Percentiles rank a stretch among this genome's conserved stretches.
Conservation (phyloP, 2,888 invertebrate species). For the Thereva nobilitata region DNA sequence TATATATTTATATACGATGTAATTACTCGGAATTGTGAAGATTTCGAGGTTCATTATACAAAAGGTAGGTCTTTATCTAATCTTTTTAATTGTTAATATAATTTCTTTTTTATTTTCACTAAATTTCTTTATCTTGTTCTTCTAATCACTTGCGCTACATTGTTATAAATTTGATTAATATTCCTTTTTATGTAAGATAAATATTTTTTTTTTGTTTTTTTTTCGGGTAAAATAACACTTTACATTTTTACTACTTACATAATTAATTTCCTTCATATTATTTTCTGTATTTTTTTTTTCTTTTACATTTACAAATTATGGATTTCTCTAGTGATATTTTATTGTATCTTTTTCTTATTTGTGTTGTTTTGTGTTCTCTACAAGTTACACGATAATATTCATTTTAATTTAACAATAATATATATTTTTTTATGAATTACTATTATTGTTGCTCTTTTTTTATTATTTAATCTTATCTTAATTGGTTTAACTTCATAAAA, state of each 20-base stretch:
- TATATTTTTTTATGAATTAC: constrained; percentile 11
- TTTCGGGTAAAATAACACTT: constrained; percentile 2
- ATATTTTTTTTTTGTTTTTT: not conserved
- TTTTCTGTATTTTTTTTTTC: constrained; percentile 7
- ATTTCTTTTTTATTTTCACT: constrained; percentile 13
- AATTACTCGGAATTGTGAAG: no score
- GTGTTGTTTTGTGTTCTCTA: constrained; percentile 12
- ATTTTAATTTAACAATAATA: no score
- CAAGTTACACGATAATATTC: no score
- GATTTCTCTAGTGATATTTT: constrained; percentile 25
- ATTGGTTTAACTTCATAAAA: constrained; percentile 4
- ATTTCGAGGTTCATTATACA: constrained; percentile 21
- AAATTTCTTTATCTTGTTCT: not conserved
- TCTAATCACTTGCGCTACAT: not conserved
- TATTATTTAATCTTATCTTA: constrained; percentile 9
- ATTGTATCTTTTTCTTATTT: constrained; percentile 29
- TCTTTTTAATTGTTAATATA: not conserved
- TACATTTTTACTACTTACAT: constrained; percentile 9
- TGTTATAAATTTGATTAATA: not conserved
- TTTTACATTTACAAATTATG: constrained; percentile 31
- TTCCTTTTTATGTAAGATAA: constrained; percentile 1
- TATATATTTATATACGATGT: no score
- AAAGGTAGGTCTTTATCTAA: constrained; percentile 23
- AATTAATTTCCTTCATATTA: constrained; percentile 30
- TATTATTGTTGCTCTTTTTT: constrained; percentile 29